Evolutionary conservation across 2,888 invertebrate species (phyloP), one percentile per base, ranked within the genome.

Genomic region (Thyatira batis): DNA sequence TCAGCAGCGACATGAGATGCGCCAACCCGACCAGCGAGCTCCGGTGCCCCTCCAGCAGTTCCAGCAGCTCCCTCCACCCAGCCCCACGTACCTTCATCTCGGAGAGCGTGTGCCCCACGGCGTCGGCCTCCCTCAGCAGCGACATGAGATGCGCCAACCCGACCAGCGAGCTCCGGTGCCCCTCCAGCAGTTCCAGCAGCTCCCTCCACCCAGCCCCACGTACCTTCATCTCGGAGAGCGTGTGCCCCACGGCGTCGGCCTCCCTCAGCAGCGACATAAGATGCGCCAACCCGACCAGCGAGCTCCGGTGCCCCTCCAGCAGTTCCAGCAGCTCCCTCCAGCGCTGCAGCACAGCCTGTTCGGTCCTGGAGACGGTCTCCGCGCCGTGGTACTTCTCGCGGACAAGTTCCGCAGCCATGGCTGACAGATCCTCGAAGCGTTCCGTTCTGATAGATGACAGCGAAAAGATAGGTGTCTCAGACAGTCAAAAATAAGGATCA

Each of bases 361-460:
- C 95, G 0, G 95, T 93, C 43, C 86, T 71, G 0, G 85, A 84
- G 1, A 99, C 97, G 0, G 95, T 93, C 58, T 97, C 97, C 21
- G 96, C 95, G 33, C 97, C 97, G 80, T 98, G 97, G 88, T 98
- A 99, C 66, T 96, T 96, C 90, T 99, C 99, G 30, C 94, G 93
- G 23, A 97, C 96, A 52, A 99, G 92, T 79, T 99, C 98, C 50
- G 96, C 95, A 1, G 98, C 97, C 97, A 99, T 98, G 52, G 96
- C 96, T 0, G 97, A 97, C 46, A 99, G 93, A 85, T 98, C 97
- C 69, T 97, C 96, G 82, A 99, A 98, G 9, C 99, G 94, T 81
- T 99, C 98, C 75, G 98, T 97, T 54, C 96, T 93, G 65, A 0
- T n/a, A n/a, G n/a, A n/a, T n/a, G n/a, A n/a, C n/a, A n/a, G n/a